These are phyloP conservation scores for Hypotaenidia philippensis DNA, from an alignment of 2,797 vertebrate species.

Conservation along the genomic window DNA sequence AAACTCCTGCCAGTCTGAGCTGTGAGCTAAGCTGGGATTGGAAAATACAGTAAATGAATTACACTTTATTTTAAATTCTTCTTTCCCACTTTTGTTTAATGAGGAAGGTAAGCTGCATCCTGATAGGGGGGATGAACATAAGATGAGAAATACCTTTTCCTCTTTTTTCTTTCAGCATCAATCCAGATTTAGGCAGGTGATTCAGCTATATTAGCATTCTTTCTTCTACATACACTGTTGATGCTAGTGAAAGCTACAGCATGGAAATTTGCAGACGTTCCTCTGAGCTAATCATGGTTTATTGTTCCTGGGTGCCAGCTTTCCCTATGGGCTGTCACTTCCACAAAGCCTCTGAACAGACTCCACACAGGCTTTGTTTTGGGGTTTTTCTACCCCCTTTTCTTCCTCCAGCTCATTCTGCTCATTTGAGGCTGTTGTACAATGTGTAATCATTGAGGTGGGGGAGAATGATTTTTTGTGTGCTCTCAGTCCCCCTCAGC, in stretches of 20 bases:
- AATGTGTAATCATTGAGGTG: not conserved
- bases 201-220: not conserved
- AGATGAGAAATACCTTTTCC: not conserved
- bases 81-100: not conserved
- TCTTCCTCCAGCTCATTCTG: not conserved
- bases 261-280: not conserved
- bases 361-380: not conserved
- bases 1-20: not conserved
- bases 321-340: not conserved
- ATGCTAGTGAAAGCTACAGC: not conserved
- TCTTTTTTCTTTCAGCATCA: not conserved
- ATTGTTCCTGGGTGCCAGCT: not conserved
- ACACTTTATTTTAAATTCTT: not conserved
- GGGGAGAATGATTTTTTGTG: not conserved
- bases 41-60: not conserved
- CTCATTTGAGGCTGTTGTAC: not conserved
- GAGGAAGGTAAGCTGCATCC: not conserved
- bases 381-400: rapidly evolving
- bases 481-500: not conserved
- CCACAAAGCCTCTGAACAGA: not conserved
- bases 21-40: not conserved
- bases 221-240: not conserved
- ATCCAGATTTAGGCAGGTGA: not conserved
- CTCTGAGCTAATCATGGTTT: not conserved
- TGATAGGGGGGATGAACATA: not conserved